These are phyloP conservation scores for Rhinichthys osculus DNA, from an alignment of 2,797 vertebrate species.

Conservation along the genomic window DNA sequence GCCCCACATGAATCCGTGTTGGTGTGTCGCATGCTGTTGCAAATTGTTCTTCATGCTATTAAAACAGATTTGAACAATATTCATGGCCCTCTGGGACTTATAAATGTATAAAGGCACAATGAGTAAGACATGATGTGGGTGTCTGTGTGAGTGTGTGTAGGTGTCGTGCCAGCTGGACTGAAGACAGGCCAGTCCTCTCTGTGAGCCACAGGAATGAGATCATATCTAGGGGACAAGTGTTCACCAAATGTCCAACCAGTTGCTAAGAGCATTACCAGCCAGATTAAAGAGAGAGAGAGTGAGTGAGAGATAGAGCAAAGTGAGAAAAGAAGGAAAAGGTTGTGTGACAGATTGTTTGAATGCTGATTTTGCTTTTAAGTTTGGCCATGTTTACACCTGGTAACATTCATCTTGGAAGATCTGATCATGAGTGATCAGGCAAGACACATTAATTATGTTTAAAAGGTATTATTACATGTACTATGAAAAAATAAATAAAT, in stretches of 20 bases:
- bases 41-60: neutral
- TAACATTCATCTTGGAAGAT: neutral
- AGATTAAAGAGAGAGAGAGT: conserved; percentile 22
- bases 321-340: neutral
- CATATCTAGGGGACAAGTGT: conserved; percentile 60
- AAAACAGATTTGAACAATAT: neutral
- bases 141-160: conserved; percentile 28
- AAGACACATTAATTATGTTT: neutral
- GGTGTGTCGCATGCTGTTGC: neutral
- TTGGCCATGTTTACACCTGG: neutral
- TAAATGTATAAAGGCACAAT: conserved; percentile 1
- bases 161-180: conserved; percentile 61
- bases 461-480: neutral
- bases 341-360: conserved; percentile 1
- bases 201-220: conserved; percentile 61
- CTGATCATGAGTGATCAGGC: neutral
- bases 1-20: neutral
- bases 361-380: neutral
- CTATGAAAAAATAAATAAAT: neutral
- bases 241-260: conserved; percentile 67
- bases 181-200: conserved; percentile 39
- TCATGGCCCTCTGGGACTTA: neutral
- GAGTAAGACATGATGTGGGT: conserved; percentile 10
- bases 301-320: neutral
- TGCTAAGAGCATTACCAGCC: conserved; percentile 25